Base-by-base conservation (phyloP, 2,113 vertebrate genomes). In the Empidonax traillii region DNA sequence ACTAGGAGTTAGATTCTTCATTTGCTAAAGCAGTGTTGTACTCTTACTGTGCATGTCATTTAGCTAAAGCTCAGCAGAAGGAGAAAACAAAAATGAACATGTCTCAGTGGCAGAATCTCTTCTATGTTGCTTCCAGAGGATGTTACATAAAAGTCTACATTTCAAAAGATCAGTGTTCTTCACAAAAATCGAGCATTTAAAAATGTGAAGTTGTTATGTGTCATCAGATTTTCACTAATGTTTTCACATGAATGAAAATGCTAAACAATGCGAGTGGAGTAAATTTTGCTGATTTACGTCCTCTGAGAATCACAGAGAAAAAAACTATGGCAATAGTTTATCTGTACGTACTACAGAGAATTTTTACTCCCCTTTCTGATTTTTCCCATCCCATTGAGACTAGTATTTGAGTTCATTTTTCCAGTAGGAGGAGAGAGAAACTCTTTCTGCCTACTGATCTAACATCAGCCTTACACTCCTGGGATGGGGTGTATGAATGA, bases 401-500 rank as follows among this genome's bases (percentile, higher is more conserved):
- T 51, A 23, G 31, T 13, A 43, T 44, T 35, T 52, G 20, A 63
- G 4, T 39, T 21, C 3, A 4, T 21, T 81, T 78, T 75, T 89
- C 13, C 46, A 33, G 43, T 33, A 79, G 43, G 61, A 62, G 27
- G 7, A 78, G 19, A 65, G 11, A 72, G 3, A 80, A 56, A 17
- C 1, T 44, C 6, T 35, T 33, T 55, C 17, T 65, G 21, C 8
- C 14, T 58, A 17, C 11, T 67, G 28, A 52, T 67, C 27, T 71
- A 51, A 68, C 55, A 27, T 10, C 7, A 52, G 2, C 14, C 27
- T 63, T 76, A n/a, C 6, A 12, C 10, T 56, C 27, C 33, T 23
- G 8, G 21, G 35, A 5, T 7, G 23, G 6, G 1, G 1, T 46
- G 25, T 23, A 13, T 0, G 0, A 65, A 65, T 41, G 22, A 51